These are phyloP conservation scores for Drosophila trapezifrons DNA, from an alignment of 1,140 invertebrate genomes.

Conservation along the genomic window DNA sequence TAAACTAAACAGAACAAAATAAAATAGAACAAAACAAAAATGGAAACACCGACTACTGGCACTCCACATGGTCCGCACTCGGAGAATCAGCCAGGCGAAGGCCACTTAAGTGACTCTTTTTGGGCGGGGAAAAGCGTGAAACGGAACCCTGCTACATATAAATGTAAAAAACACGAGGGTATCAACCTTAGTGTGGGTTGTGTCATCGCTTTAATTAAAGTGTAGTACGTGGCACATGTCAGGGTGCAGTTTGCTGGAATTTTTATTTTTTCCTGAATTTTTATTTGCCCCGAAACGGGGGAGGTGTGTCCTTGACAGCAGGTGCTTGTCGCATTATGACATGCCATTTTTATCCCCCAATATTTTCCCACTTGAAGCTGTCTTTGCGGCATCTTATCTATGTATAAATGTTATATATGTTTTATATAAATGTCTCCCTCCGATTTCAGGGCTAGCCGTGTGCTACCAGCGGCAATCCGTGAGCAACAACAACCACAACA, in stretches of 20 bases:
- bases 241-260: conserved; percentile 57
- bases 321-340: conserved; percentile 19
- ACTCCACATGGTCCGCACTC: conserved; percentile 67
- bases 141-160: not conserved
- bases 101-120: conserved; percentile 62
- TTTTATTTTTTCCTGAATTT: conserved; percentile 38
- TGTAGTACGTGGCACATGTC: conserved; percentile 40
- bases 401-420: conserved; percentile 7
- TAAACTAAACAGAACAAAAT: conserved; percentile 19
- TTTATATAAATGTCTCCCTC: conserved; percentile 10
- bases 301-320: conserved; percentile 13
- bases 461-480: conserved; percentile 82
- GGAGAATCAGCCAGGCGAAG: conserved; percentile 53
- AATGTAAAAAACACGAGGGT: conserved; percentile 2
- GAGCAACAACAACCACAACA: conserved; percentile 74
- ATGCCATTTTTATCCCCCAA: conserved; percentile 1
- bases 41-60: conserved; percentile 10
- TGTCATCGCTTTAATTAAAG: conserved; percentile 70
- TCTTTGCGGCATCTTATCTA: conserved; percentile 18
- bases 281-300: conserved; percentile 8
- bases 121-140: conserved; percentile 23
- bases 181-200: conserved; percentile 27
- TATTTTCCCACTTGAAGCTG: conserved; percentile 26
- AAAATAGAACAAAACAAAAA: conserved; percentile 8
- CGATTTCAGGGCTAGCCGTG: conserved; percentile 74